phyloP scores from a whole-genome alignment of 2,888 invertebrate genomes.

The Leptopterna dolabrata region DNA sequence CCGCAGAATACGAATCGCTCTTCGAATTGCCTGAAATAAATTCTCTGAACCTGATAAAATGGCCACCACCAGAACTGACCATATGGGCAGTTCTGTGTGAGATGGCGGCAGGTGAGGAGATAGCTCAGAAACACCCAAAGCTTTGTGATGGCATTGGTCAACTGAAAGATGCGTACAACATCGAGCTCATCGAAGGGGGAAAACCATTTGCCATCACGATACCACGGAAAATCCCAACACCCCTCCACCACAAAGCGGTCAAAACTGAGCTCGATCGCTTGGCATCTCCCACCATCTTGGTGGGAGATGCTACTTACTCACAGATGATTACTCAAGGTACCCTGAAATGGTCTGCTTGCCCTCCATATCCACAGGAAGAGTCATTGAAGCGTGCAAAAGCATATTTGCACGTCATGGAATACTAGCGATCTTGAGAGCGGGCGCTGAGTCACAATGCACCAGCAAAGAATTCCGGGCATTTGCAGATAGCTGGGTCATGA shows the following conservation, averaged over 20 bases:
- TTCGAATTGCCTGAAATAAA: too few relatives aligned
- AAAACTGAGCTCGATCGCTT: too few relatives aligned
- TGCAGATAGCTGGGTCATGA: not conserved
- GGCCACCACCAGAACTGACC: too few relatives aligned
- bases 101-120: too few relatives aligned
- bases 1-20: too few relatives aligned
- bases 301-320: not conserved
- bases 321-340: constrained; percentile 14
- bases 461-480: not conserved
- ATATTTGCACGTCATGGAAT: constrained; percentile 29
- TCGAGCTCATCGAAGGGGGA: not conserved
- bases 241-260: too few relatives aligned
- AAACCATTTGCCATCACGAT: too few relatives aligned
- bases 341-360: constrained; percentile 7
- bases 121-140: constrained; percentile 11
- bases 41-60: too few relatives aligned
- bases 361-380: not conserved
- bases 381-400: constrained; percentile 13
- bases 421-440: not conserved
- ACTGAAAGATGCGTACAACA: constrained; percentile 22
- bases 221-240: too few relatives aligned
- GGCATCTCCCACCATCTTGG: too few relatives aligned
- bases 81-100: too few relatives aligned
- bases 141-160: constrained; percentile 59
- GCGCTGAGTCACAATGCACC: constrained; percentile 11